These are phyloP conservation scores for Drosophila virilis DNA, from an alignment of 1,140 invertebrate genomes.

Conservation along the genomic window DNA sequence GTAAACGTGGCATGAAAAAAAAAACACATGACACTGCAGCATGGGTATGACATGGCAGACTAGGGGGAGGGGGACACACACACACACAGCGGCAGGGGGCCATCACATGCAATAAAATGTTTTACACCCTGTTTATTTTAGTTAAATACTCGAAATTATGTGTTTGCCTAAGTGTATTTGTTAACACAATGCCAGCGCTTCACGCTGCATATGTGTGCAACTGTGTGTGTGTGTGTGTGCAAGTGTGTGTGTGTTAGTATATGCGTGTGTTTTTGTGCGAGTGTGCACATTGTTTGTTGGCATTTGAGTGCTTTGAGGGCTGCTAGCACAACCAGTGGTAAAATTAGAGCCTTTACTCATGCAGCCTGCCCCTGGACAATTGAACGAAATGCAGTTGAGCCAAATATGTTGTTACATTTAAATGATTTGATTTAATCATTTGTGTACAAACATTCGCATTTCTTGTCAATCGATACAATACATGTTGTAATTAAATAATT, in stretches of 20 bases:
- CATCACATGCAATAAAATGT: conserved; percentile 75
- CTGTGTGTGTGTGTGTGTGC: not conserved
- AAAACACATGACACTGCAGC: conserved; percentile 6
- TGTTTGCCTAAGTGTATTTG: conserved; percentile 82
- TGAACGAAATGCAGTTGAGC: not conserved
- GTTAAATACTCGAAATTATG: conserved; percentile 83
- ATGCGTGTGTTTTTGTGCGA: not conserved
- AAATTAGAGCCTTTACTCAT: conserved; percentile 5
- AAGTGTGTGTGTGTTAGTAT: not conserved
- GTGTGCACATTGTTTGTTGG: conserved; percentile 9
- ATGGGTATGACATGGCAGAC: not conserved
- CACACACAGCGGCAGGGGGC: not conserved
- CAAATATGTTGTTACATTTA: conserved; percentile 1
- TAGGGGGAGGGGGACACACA: not conserved
- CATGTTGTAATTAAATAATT: not conserved
- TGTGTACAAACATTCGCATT: not conserved
- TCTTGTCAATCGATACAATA: not conserved
- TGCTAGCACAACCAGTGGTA: conserved; percentile 9
- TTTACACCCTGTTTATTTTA: conserved; percentile 83
- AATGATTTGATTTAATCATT: conserved; percentile 5
- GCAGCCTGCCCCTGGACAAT: not conserved
- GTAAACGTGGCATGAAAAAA: conserved; percentile 20
- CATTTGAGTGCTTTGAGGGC: conserved; percentile 30
- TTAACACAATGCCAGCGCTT: conserved; percentile 63
- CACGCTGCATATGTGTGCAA: conserved; percentile 1